These are phyloP conservation scores for Equus quagga DNA, from an alignment of 2,113 vertebrate species.

Conservation along the genomic window DNA sequence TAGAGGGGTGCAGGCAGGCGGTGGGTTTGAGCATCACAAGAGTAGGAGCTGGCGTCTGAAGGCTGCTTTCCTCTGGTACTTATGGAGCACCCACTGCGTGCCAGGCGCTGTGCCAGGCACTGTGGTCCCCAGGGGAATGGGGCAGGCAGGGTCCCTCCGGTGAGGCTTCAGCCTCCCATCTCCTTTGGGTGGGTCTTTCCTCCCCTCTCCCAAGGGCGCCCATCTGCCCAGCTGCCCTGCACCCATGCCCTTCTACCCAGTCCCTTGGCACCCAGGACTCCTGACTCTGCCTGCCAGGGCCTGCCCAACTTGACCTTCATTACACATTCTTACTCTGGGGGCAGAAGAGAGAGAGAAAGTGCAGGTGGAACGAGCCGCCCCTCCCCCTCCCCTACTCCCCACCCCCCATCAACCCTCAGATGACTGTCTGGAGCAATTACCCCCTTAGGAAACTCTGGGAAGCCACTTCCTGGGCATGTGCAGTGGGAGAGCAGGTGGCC, in stretches of 20 bases:
- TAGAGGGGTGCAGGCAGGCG: not conserved
- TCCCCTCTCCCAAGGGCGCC: not conserved
- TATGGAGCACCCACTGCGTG: not conserved
- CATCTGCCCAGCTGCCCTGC: not conserved
- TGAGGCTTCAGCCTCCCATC: not conserved
- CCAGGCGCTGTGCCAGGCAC: not conserved
- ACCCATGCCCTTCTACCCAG: not conserved
- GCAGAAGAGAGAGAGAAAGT: conserved; percentile 71
- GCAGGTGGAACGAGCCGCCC: not conserved
- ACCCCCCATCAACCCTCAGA: not conserved
- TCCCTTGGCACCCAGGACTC: not conserved
- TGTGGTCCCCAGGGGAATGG: not conserved
- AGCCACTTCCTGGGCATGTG: not conserved
- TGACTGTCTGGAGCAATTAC: not conserved
- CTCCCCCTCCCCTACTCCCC: not conserved
- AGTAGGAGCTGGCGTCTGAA: not conserved
- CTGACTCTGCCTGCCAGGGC: conserved; percentile 65
- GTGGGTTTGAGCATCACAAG: not conserved
- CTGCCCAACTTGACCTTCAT: conserved; percentile 66
- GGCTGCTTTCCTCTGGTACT: not conserved
- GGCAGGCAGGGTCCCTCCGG: not conserved
- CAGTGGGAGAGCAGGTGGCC: not conserved
- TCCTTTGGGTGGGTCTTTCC: not conserved
- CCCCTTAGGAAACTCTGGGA: not conserved
- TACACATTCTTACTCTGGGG: conserved; percentile 64